Base-by-base conservation (phyloP, 2,113 vertebrate species). In the Phylloscopus trochilus region DNA sequence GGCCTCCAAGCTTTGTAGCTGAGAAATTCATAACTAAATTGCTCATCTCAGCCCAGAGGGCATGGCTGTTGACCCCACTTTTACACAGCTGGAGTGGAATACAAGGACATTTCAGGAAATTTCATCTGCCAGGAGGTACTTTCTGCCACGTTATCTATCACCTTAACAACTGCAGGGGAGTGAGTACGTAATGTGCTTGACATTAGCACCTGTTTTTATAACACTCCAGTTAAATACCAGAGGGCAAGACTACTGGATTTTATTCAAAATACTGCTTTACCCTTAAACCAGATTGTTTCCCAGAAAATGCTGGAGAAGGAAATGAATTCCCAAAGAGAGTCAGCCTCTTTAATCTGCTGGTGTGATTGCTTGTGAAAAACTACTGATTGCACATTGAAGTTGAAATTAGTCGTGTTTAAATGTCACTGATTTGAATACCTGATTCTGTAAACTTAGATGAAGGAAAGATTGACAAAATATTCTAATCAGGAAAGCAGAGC, bases 201-300 rank as follows among this genome's bases (percentile, higher is more conserved):
- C 90, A 92, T 96, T 86, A 95, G 69, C 85, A 96, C 87, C 87
- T 93, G 90, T 68, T 94, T 95, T 94, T 94, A 60, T 81, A 96
- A 87, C 73, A 72, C 76, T 95, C 64, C 64, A 83, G 76, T 83
- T 86, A 96, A 95, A 92, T 53, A 90, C 60, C 85, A 78, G 79
- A 86, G 87, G 55, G 63, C 64, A 78, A 74, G 82, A 92, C 85
- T 95, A 92, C 95, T 72, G 88, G 41, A 39, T 90, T 87, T 86
- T 90, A 60, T 75, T 91, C 79, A 95, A 86, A 81, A 95, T 62
- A 43, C 47, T 68, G 9, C 53, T 86, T 91, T 83, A 44, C 33
- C 35, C 51, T 94, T 28, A 95, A 94, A 88, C 20, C 75, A 93
- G 47, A 80, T 30, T 81, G 7, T 90, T 94, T 90, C 60, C 27